Evolutionary conservation across 2,797 vertebrate species (phyloP).

Genomic region (Thamnophis elegans): DNA sequence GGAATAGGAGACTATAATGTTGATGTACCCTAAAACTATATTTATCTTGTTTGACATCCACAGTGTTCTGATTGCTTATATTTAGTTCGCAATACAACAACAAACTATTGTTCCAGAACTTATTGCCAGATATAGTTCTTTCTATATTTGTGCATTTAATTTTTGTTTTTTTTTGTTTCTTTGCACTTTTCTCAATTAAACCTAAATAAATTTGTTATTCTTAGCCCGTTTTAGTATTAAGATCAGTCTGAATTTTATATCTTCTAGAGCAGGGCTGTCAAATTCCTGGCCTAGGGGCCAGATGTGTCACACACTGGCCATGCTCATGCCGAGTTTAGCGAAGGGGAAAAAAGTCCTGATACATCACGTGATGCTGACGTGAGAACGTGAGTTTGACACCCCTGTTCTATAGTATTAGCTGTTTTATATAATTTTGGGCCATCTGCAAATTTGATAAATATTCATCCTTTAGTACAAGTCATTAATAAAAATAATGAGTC

Average conservation of each 20-base stretch:
- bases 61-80: background rate
- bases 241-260: background rate
- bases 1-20: background rate
- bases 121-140: background rate
- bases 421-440: background rate
- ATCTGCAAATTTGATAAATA: background rate
- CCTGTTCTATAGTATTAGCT: background rate
- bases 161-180: background rate
- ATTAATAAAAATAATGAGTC: background rate
- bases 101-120: background rate
- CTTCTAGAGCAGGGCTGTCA: background rate
- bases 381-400: no score
- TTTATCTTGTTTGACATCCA: background rate
- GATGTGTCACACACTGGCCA: no score
- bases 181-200: background rate
- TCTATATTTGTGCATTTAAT: background rate
- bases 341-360: no score
- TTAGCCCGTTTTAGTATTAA: background rate
- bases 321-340: no score
- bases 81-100: background rate
- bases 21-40: background rate
- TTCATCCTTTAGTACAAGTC: background rate
- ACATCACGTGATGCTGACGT: accelerated
- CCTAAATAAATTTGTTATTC: background rate
- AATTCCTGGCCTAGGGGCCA: no score